These are phyloP conservation scores for Heteromormyrus szaboi DNA, from an alignment of 2,797 vertebrate genomes.

Conservation along the genomic window DNA sequence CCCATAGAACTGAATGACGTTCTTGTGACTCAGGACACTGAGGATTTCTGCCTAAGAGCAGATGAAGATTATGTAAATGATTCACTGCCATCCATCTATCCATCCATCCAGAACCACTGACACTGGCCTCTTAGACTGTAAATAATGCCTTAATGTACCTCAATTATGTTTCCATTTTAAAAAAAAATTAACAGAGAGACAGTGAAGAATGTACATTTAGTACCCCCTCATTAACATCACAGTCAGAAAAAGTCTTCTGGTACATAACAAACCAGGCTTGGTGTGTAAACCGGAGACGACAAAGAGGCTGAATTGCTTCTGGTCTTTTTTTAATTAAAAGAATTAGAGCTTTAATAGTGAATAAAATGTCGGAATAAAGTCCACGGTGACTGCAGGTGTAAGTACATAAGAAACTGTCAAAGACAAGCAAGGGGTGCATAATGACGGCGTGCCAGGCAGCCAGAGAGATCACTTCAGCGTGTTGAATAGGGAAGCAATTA, in stretches of 20 bases:
- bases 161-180: not conserved
- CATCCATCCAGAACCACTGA: not conserved
- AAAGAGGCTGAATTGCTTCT: not conserved
- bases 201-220: not conserved
- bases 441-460: slow-evolving; percentile 57
- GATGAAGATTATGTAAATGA: not conserved
- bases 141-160: not conserved
- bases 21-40: slow-evolving; percentile 94
- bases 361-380: slow-evolving; percentile 56
- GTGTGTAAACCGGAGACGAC: not conserved
- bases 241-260: not conserved
- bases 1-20: slow-evolving; percentile 98
- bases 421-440: slow-evolving; percentile 49
- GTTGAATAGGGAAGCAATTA: slow-evolving; percentile 66
- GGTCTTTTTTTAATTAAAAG: slow-evolving; percentile 12
- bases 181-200: not conserved
- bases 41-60: slow-evolving; percentile 86
- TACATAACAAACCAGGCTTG: not conserved
- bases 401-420: slow-evolving; percentile 39
- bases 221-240: not conserved
- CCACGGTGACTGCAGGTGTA: slow-evolving; percentile 18
- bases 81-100: not conserved
- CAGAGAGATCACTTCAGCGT: slow-evolving; percentile 61
- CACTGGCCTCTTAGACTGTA: not conserved
- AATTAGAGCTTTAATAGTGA: slow-evolving; percentile 22